A percentile compares a stretch with the other conserved stretches of the same genome.
These are phyloP conservation scores for Deroptyus accipitrinus DNA, from an alignment of 2,113 vertebrate species.

Conservation along the genomic window DNA sequence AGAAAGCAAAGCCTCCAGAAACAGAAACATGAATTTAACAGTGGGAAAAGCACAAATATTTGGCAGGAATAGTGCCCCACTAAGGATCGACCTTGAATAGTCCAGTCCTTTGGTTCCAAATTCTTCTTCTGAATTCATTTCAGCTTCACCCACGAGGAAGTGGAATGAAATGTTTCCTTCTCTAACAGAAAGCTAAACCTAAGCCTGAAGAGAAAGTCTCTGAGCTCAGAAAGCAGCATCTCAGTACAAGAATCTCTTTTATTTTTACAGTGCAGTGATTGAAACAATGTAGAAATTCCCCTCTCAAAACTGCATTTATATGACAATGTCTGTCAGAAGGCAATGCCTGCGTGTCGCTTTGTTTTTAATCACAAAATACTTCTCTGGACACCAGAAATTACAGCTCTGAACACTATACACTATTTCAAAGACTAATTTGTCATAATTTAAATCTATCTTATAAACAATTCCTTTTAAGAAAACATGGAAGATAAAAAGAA, in stretches of 20 bases:
- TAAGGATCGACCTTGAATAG: neutral
- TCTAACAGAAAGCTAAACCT: neutral
- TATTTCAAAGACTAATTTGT: slow-evolving; percentile 2
- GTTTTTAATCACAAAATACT: slow-evolving; percentile 58
- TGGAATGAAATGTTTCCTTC: neutral
- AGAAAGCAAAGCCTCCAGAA: neutral
- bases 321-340: slow-evolving; percentile 54
- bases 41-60: neutral
- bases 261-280: slow-evolving; percentile 60
- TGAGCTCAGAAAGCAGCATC: neutral
- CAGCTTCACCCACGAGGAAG: neutral
- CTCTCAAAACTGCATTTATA: slow-evolving; percentile 54
- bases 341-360: neutral
- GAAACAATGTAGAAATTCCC: slow-evolving; percentile 55
- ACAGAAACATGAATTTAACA: neutral
- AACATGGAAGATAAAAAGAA: slow-evolving; percentile 66
- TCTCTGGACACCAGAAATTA: slow-evolving; percentile 62
- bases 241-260: slow-evolving; percentile 66
- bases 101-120: neutral
- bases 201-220: neutral
- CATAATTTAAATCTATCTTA: slow-evolving; percentile 52
- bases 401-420: slow-evolving; percentile 31
- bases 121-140: neutral
- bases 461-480: slow-evolving; percentile 63
- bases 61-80: neutral